Base-by-base conservation (phyloP, 2,797 vertebrate genomes). In the Parambassis ranga region DNA sequence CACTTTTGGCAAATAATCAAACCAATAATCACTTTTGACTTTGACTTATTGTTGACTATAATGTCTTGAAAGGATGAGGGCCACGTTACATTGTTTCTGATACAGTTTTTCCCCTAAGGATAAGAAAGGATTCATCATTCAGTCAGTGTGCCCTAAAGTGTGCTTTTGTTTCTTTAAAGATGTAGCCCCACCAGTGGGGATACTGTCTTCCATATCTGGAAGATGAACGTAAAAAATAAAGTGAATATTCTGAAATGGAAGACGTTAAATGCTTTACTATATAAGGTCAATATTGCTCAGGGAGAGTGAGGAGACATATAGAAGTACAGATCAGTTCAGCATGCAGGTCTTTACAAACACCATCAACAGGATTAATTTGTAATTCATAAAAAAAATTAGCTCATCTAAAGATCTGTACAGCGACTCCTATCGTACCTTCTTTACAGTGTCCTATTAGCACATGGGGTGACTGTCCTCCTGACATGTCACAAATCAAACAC, bases 281-380 rank as follows among this genome's bases (percentile, higher is more conserved):
- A 39, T 27, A 30, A 60, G 22, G 57, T 38, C 36, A 33, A 44
- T 81, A 80, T 84, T 86, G 77, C 71, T 78, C 1, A 11, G 47
- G 43, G 39, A 38, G 31, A 61, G 42, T 46, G 50, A 71, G 31
- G 39, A 71, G 13, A 62, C 22, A 48, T 70, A 44, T 46, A 69
- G 36, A 79, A 76, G 79, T 60, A 63, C 30, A 69, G 41, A 66
- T 66, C 8, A 62, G 75, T 71, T 73, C 47, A 84, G 74, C 75
- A 71, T 88, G 86, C 82, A 85, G 61, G 56, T 83, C 73, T 74
- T 75, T 82, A 82, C 69, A 88, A 87, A 91, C 46, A 71, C 64
- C 37, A 79, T n/a, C 63, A 51, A 73, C 20, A 71, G 55, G 52
- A 85, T 78, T n/a, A n/a, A n/a, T n/a, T n/a, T 79, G 50, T 72